Evolutionary conservation across 2,888 invertebrate genomes (phyloP).

Genomic region (Rhagium mordax): DNA sequence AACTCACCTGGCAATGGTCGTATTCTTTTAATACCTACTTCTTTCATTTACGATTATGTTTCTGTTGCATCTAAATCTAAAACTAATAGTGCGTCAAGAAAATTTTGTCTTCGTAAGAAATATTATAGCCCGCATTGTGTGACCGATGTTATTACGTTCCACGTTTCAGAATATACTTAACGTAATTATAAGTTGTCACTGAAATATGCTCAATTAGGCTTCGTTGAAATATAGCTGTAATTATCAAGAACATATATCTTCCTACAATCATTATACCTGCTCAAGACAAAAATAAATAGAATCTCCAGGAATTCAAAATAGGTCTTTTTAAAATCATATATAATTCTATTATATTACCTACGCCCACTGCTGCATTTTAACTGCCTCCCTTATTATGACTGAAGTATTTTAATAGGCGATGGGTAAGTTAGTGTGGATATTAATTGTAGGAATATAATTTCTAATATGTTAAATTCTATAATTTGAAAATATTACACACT

Average conservation of each 20-base stretch:
- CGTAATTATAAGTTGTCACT: constrained; percentile 11
- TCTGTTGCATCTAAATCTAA: too few relatives aligned
- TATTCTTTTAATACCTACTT: too few relatives aligned
- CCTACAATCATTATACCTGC: background rate
- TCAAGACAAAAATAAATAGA: background rate
- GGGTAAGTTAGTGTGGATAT: background rate
- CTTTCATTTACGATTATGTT: too few relatives aligned
- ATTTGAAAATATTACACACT: too few relatives aligned
- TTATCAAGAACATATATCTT: constrained; percentile 6
- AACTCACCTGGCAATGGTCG: too few relatives aligned
- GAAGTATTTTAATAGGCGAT: background rate
- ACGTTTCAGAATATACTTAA: background rate
- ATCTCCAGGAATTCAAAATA: constrained; percentile 3
- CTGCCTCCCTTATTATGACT: background rate
- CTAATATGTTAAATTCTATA: too few relatives aligned
- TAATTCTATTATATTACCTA: constrained; percentile 17
- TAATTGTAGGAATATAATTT: background rate
- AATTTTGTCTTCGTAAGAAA: background rate
- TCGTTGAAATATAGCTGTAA: constrained; percentile 3
- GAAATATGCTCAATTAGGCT: constrained; percentile 5
- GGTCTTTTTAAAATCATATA: constrained; percentile 4
- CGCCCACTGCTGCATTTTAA: constrained; percentile 14
- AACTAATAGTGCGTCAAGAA: too few relatives aligned
- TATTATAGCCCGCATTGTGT: background rate
- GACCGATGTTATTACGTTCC: background rate